These are phyloP conservation scores for Pherbina coryleti DNA, from an alignment of 2,888 invertebrate species.

Conservation along the genomic window DNA sequence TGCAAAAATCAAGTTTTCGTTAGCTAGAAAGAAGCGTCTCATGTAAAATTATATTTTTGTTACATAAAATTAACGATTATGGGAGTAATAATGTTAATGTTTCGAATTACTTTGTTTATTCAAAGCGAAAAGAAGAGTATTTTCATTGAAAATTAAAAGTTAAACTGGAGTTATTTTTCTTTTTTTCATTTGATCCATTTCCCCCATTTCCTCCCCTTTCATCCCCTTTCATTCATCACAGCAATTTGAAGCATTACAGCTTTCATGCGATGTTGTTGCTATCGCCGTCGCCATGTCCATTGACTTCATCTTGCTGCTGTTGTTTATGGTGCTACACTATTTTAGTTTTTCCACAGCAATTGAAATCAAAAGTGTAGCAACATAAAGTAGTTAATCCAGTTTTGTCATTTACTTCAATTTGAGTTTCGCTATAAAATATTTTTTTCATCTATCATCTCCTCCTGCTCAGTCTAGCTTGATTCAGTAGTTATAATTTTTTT, in stretches of 20 bases:
- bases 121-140: constrained; percentile 36
- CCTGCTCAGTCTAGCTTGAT: neutral
- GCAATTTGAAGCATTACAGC: neutral
- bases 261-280: neutral
- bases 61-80: no score
- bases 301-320: constrained; percentile 19
- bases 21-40: no score
- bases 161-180: constrained; percentile 11
- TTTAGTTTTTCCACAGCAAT: constrained; percentile 28
- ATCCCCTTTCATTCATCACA: constrained; percentile 2
- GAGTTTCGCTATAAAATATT: constrained; percentile 20
- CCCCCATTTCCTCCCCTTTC: no score
- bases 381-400: constrained; percentile 34
- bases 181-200: constrained; percentile 15
- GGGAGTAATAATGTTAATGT: neutral
- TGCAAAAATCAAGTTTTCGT: no score
- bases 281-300: constrained; percentile 25
- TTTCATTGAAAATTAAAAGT: constrained; percentile 9
- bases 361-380: constrained; percentile 39
- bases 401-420: constrained; percentile 36
- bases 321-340: constrained; percentile 2
- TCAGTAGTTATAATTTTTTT: neutral
- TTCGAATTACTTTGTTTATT: neutral
- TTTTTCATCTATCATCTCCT: constrained; percentile 1
- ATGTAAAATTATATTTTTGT: neutral